Conservation (phyloP, 2,113 vertebrate genomes). For the Forbesichthys papilliferus region DNA sequence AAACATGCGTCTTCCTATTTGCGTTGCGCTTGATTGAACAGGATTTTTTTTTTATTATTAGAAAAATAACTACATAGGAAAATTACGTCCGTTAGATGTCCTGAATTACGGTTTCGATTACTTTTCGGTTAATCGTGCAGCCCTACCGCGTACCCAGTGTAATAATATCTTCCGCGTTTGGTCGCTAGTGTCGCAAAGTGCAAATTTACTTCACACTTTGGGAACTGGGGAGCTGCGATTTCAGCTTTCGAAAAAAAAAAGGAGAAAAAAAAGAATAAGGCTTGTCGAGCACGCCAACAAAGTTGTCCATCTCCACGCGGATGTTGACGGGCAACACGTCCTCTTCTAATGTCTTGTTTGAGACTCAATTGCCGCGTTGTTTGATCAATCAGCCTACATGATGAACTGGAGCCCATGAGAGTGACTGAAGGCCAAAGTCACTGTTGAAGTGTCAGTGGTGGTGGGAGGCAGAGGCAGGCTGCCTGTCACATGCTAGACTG, state of each 20-base stretch:
- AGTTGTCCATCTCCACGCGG: not conserved
- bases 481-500: constrained; percentile 14
- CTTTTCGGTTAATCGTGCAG: too few species aligned
- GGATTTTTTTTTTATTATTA: too few species aligned
- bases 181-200: constrained; percentile 34
- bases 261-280: not conserved
- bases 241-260: constrained; percentile 48
- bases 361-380: constrained; percentile 53
- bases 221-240: constrained; percentile 31
- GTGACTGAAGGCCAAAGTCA: constrained; percentile 43
- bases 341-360: constrained; percentile 44
- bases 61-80: too few species aligned
- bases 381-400: constrained; percentile 28
- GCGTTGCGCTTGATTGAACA: too few species aligned
- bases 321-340: constrained; percentile 35
- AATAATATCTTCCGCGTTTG: constrained; percentile 52
- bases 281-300: constrained; percentile 34
- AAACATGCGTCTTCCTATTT: too few species aligned
- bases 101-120: too few species aligned
- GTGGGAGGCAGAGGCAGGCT: constrained; percentile 2
- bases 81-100: too few species aligned
- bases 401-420: constrained; percentile 44
- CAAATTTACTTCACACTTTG: constrained; percentile 43
- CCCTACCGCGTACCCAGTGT: constrained; percentile 30
- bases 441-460: constrained; percentile 30